Percentiles rank a stretch among this genome's conserved stretches.
phyloP scores from a whole-genome alignment of 2,113 vertebrate genomes.

The Pelecanus crispus region DNA sequence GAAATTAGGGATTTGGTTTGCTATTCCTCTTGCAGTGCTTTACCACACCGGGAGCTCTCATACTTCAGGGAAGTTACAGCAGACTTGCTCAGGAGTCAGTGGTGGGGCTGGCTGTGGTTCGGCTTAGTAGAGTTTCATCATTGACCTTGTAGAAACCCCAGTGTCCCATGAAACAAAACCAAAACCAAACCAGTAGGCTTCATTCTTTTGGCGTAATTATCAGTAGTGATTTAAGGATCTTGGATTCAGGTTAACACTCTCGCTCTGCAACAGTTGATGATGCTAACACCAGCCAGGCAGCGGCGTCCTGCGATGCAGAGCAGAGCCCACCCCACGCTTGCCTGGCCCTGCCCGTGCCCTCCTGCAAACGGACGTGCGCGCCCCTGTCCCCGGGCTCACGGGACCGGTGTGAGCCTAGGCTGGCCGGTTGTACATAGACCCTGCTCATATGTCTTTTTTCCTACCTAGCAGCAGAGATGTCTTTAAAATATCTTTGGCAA shows the following conservation, averaged over 20 bases:
- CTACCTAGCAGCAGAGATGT: background rate
- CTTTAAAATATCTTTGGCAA: background rate
- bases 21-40: background rate
- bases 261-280: background rate
- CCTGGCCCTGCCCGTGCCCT: background rate
- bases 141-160: background rate
- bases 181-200: background rate
- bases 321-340: background rate
- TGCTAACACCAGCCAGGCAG: background rate
- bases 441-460: background rate
- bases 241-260: no score
- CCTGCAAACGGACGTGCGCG: accelerated
- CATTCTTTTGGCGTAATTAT: background rate
- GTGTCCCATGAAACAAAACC: background rate
- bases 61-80: background rate
- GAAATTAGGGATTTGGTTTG: background rate
- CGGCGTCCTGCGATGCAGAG: background rate
- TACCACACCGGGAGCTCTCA: background rate
- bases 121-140: background rate
- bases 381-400: background rate
- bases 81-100: background rate
- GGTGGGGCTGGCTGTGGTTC: background rate
- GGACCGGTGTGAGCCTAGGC: background rate
- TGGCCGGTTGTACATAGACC: accelerated
- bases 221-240: background rate